Evolutionary conservation across 2,888 invertebrate species (phyloP).

Genomic region (Phoenoteleia sp.): DNA sequence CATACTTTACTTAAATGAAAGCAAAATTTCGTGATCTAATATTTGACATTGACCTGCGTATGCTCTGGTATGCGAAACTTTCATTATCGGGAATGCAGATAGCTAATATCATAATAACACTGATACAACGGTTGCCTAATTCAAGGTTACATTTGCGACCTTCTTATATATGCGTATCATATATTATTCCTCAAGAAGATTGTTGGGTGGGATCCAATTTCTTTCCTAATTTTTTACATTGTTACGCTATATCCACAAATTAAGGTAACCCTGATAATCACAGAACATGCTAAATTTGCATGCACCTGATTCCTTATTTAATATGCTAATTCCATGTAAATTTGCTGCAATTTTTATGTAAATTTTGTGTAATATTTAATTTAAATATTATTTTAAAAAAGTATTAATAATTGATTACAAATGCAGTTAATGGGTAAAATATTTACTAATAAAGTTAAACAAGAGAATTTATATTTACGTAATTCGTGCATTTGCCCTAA

Average conservation of each 20-base stretch:
- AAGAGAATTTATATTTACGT: no score
- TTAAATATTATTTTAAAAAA: no score
- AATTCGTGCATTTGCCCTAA: no score
- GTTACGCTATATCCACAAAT: not conserved
- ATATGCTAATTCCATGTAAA: no score
- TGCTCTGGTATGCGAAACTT: slow-evolving; percentile 13
- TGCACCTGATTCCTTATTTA: no score
- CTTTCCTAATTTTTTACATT: slow-evolving; percentile 3
- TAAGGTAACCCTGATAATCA: no score
- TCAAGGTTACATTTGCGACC: slow-evolving; percentile 47
- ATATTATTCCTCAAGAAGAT: slow-evolving; percentile 7
- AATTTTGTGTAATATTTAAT: no score
- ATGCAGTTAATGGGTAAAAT: no score
- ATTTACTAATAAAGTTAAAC: no score
- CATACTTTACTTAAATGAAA: not conserved
- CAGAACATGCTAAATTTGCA: no score
- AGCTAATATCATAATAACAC: slow-evolving; percentile 30
- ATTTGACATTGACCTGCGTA: slow-evolving; percentile 11
- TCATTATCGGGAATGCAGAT: slow-evolving; percentile 24
- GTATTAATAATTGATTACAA: no score
- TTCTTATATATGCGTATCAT: slow-evolving; percentile 22
- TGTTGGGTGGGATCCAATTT: slow-evolving; percentile 39
- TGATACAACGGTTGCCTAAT: slow-evolving; percentile 47
- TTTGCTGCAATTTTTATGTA: no score
- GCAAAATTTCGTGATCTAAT: not conserved